Conservation (phyloP, 2,113 vertebrate genomes). For the Crotophaga sulcirostris region DNA sequence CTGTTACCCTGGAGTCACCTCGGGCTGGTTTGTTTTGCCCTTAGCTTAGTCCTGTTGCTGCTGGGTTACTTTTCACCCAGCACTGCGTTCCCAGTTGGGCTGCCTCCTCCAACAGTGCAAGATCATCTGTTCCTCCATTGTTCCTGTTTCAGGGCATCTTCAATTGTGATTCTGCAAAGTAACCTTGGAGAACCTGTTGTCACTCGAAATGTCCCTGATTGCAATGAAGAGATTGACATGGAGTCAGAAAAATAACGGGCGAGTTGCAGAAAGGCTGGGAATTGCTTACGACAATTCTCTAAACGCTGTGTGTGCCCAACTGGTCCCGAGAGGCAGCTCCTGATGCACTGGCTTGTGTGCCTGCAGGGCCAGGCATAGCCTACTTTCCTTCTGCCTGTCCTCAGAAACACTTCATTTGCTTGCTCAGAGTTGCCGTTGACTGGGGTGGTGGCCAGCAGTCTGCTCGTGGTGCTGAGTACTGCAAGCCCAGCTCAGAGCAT, state of each 20-base stretch:
- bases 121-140: background rate
- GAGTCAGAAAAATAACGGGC: background rate
- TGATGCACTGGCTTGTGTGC: background rate
- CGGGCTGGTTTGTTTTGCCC: background rate
- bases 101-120: background rate
- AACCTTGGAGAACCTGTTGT: background rate
- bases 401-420: background rate
- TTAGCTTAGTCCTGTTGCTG: background rate
- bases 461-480: background rate
- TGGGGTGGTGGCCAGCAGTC: background rate
- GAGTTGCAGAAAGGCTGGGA: background rate
- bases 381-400: background rate
- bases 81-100: fast-evolving
- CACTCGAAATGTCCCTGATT: background rate
- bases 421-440: background rate
- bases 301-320: background rate
- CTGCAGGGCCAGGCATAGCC: background rate
- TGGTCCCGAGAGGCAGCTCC: fast-evolving
- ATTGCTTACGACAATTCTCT: background rate
- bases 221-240: background rate
- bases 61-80: background rate
- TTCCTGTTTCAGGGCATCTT: background rate
- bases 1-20: background rate
- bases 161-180: background rate
- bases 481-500: background rate